Conservation (phyloP, 2,113 vertebrate genomes). For the Lophura nycthemera region DNA sequence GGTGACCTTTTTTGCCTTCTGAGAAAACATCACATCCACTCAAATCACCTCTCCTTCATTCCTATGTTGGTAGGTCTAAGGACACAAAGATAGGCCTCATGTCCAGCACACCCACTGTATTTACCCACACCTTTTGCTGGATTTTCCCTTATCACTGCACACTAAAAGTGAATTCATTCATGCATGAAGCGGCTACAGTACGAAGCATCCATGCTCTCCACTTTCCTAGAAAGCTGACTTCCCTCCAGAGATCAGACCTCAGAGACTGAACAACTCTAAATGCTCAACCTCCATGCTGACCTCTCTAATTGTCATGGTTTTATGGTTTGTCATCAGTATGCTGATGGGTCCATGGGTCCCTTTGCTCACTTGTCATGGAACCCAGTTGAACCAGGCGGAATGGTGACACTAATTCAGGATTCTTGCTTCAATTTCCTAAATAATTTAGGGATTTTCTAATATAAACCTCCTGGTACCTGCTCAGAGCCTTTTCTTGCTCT, state of each 20-base stretch:
- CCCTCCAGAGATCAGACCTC: not conserved
- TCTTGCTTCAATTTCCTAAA: not conserved
- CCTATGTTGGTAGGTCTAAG: not conserved
- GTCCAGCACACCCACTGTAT: not conserved
- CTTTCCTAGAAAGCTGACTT: constrained; percentile 7
- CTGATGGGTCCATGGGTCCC: too few species aligned
- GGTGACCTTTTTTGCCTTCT: not conserved
- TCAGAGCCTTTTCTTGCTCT: not conserved
- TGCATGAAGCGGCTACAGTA: not conserved
- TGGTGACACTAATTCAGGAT: not conserved
- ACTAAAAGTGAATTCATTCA: not conserved
- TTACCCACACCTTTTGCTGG: not conserved
- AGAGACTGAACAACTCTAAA: not conserved
- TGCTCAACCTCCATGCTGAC: not conserved
- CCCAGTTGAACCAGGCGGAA: too few species aligned
- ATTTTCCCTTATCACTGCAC: not conserved
- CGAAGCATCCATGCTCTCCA: not conserved
- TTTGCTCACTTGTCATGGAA: too few species aligned
- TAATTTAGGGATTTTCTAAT: not conserved
- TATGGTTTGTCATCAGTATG: too few species aligned
- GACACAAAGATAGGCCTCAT: not conserved
- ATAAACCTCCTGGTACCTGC: not conserved
- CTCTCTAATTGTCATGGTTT: not conserved
- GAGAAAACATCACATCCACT: not conserved
- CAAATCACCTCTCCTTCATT: not conserved